Evolutionary conservation across 2,888 invertebrate species (phyloP), one percentile per base, ranked within the genome.

Genomic region (Nemapogon koenigi): DNA sequence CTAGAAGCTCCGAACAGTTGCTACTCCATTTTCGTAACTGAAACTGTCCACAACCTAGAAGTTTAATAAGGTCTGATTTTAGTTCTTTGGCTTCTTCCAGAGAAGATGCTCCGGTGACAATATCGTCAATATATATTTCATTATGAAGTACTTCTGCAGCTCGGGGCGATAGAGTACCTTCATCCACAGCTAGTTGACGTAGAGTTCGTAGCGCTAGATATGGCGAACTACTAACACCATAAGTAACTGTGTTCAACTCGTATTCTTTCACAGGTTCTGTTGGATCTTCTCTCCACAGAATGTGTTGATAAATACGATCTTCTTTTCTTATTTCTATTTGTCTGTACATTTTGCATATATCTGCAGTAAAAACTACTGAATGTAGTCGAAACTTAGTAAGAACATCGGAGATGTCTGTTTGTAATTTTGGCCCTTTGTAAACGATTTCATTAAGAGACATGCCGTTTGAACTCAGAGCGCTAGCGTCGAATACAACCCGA

Each of bases 401-500:
- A n/a, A n/a, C n/a, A n/a, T n/a, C n/a, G n/a, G n/a, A n/a, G n/a
- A n/a, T n/a, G n/a, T n/a, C n/a, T n/a, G n/a, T n/a, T n/a, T n/a
- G n/a, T n/a, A n/a, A n/a, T n/a, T n/a, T n/a, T n/a, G n/a, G n/a
- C n/a, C n/a, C n/a, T n/a, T n/a, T n/a, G n/a, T n/a, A n/a, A n/a
- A n/a, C n/a, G n/a, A n/a, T n/a, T n/a, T n/a, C n/a, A n/a, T n/a
- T n/a, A n/a, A n/a, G n/a, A n/a, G n/a, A n/a, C n/a, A n/a, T n/a
- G n/a, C n/a, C n/a, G n/a, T n/a, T n/a, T n/a, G n/a, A n/a, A n/a
- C n/a, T n/a, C n/a, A n/a, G n/a, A 2, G 38, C 27, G n/a, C 30
- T 31, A 2, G 30, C 40, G 16, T 42, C 32, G 16, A 42, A 42
- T 8, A 42, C 42, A 3, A 42, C 42, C 4, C 42, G 18, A 3